Percentiles rank a stretch among this genome's conserved stretches.
Evolutionary conservation across 1,140 invertebrate species (phyloP).

Genomic region (Saccostrea cuccullata): DNA sequence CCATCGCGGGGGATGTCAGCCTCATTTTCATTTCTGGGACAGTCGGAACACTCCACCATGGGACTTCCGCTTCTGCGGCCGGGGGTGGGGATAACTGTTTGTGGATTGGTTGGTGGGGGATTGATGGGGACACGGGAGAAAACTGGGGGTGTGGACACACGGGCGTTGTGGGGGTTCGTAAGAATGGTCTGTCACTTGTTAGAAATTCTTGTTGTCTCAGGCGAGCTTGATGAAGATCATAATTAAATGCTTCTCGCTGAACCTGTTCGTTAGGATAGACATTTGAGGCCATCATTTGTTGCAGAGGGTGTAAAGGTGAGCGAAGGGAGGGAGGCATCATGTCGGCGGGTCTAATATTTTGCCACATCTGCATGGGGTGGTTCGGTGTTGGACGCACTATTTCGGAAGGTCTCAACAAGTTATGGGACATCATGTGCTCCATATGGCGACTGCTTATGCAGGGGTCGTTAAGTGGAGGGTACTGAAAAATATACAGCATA

Average conservation of each 20-base stretch:
- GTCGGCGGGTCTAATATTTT: neutral
- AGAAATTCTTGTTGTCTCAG: constrained; percentile 68
- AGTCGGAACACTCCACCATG: constrained; percentile 69
- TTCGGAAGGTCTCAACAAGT: neutral
- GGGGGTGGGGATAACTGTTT: constrained; percentile 69
- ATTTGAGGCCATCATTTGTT: constrained; percentile 46
- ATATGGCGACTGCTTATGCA: neutral
- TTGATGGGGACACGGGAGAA: constrained; percentile 39
- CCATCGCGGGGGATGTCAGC: constrained; percentile 25
- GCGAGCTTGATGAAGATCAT: constrained; percentile 65
- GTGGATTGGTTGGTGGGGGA: constrained; percentile 34
- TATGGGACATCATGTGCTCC: neutral
- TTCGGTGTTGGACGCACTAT: constrained; percentile 37
- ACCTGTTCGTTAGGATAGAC: constrained; percentile 40
- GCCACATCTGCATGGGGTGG: constrained; percentile 34
- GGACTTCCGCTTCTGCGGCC: constrained; percentile 65
- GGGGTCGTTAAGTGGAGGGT: neutral
- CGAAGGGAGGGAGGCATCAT: constrained; percentile 43
- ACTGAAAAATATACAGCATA: constrained; percentile 6
- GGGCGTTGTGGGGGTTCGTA: constrained; percentile 35
- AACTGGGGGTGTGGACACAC: constrained; percentile 5
- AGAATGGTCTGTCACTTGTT: constrained; percentile 57
- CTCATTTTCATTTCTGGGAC: constrained; percentile 50
- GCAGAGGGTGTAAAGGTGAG: constrained; percentile 43
- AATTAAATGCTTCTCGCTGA: constrained; percentile 59